phyloP scores from a whole-genome alignment of 2,113 vertebrate genomes.

The Gobiocypris rarus region DNA sequence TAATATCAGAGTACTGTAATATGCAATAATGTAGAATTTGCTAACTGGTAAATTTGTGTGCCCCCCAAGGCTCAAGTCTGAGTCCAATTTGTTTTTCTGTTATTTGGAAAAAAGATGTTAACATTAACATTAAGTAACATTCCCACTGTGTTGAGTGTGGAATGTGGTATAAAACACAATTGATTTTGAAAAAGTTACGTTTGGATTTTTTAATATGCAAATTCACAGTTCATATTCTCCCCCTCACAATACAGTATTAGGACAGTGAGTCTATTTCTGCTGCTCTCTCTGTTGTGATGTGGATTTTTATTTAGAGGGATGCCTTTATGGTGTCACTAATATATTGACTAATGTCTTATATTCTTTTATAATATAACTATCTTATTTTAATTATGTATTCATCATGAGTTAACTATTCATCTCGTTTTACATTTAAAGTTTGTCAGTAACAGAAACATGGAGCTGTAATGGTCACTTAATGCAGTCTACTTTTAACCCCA shows the following conservation, averaged over 20 bases:
- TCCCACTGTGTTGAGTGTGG: neutral
- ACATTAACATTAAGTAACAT: conserved; percentile 8
- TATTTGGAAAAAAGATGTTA: too few relatives aligned
- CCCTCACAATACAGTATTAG: conserved; percentile 8
- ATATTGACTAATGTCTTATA: neutral
- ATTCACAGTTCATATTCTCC: neutral
- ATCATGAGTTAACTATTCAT: neutral
- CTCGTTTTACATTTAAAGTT: conserved; percentile 17
- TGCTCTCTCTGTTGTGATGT: neutral
- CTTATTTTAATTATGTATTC: conserved; percentile 15
- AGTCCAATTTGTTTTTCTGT: neutral
- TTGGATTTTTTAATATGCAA: neutral
- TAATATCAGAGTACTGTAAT: conserved; percentile 29
- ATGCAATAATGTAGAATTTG: conserved; percentile 35
- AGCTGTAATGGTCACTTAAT: neutral
- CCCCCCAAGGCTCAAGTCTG: neutral
- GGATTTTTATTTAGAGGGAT: neutral
- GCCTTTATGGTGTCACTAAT: neutral
- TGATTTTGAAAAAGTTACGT: neutral
- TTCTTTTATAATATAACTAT: conserved; percentile 7
- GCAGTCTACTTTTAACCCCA: neutral
- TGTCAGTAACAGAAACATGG: neutral
- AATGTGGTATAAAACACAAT: conserved; percentile 3
- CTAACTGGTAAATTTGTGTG: neutral
- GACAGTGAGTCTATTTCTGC: conserved; percentile 5